A percentile compares a stretch with the other conserved stretches of the same genome.
Conservation (phyloP, 2,888 invertebrate genomes). For the Caenorhabditis auriculariae region DNA sequence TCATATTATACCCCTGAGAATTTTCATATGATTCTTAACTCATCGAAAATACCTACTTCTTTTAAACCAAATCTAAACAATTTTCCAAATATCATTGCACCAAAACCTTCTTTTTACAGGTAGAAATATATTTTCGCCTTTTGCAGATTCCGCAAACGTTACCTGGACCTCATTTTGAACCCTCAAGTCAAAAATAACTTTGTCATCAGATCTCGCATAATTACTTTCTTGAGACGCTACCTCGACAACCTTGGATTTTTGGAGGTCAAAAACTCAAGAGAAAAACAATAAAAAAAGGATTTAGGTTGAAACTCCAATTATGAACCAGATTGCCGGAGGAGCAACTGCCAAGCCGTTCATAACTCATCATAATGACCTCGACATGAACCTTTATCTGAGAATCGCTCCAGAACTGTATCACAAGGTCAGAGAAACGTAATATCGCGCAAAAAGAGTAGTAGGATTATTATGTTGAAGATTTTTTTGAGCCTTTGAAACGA, state of each 20-base stretch:
- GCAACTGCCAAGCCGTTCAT: slow-evolving; percentile 97
- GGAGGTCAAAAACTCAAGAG: slow-evolving; percentile 72
- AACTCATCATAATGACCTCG: slow-evolving; percentile 97
- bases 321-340: slow-evolving; percentile 98
- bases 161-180: slow-evolving; percentile 93
- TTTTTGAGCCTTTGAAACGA: no score
- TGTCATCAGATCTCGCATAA: slow-evolving; percentile 68
- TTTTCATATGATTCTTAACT: no score
- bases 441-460: no score
- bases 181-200: slow-evolving; percentile 88
- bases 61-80: neutral
- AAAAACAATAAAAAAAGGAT: slow-evolving; percentile 6
- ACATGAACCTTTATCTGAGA: slow-evolving; percentile 94
- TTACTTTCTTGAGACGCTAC: slow-evolving; percentile 81
- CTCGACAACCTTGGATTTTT: slow-evolving; percentile 89
- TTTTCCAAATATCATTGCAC: no score
- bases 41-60: no score
- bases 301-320: slow-evolving; percentile 95
- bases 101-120: no score
- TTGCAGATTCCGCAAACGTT: slow-evolving; percentile 82
- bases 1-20: no score
- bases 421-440: no score
- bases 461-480: no score
- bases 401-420: slow-evolving; percentile 96
- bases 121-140: no score